A percentile compares a stretch with the other conserved stretches of the same genome.
Evolutionary conservation across 2,113 vertebrate species (phyloP).

Genomic region (Spizaetus ornatus): DNA sequence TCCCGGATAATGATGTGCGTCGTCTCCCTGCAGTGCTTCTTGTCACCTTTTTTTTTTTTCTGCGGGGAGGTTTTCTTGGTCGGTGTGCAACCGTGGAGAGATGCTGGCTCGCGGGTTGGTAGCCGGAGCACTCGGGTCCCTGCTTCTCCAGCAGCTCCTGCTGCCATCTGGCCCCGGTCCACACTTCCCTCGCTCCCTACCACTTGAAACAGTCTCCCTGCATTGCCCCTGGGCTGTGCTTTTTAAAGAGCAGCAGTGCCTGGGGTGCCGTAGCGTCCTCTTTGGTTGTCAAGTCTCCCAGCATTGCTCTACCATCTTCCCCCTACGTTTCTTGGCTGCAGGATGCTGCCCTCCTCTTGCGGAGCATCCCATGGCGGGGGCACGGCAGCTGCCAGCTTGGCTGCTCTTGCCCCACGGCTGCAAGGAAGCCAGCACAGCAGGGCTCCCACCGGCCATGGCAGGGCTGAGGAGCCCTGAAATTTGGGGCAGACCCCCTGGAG

Average conservation of each 20-base stretch:
- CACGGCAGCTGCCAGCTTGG: rapidly evolving
- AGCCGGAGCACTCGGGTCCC: neutral
- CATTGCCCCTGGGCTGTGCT: neutral
- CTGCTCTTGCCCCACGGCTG: neutral
- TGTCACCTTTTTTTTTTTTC: neutral
- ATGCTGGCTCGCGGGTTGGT: neutral
- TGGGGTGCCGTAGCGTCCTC: neutral
- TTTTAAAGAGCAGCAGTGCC: neutral
- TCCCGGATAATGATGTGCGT: neutral
- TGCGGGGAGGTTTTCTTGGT: neutral
- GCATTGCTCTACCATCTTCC: rapidly evolving
- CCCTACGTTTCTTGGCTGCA: neutral
- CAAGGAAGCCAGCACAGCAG: neutral
- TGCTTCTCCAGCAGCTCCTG: neutral
- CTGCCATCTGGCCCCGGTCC: neutral
- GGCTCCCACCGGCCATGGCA: rapidly evolving
- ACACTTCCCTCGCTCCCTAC: neutral
- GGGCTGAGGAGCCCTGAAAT: neutral
- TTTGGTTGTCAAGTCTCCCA: neutral
- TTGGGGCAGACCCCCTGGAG: neutral
- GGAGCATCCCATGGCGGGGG: neutral
- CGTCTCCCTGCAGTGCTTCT: neutral
- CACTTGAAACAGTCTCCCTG: rapidly evolving
- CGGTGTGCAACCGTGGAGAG: rapidly evolving
- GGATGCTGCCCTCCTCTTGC: neutral